Evolutionary conservation across 2,888 invertebrate genomes (phyloP).

Genomic region (Odontothrips loti): DNA sequence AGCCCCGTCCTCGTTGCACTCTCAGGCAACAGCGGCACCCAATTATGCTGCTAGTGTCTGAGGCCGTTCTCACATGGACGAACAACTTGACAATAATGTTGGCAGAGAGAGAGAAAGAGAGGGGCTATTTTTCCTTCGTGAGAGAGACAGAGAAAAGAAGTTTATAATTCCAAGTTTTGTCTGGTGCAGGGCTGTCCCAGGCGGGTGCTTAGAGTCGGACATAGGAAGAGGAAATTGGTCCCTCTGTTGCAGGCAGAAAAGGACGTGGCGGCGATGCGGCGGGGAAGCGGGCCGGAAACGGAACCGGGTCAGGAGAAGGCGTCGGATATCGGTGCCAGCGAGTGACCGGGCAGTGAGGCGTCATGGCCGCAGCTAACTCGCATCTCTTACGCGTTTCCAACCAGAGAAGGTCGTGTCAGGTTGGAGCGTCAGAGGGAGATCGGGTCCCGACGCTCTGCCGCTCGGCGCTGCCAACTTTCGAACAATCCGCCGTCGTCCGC

Average conservation of each 20-base stretch:
- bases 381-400: too few relatives aligned
- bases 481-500: too few relatives aligned
- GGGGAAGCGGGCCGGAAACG: background rate
- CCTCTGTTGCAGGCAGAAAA: background rate
- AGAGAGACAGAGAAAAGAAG: background rate
- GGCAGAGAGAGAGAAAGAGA: background rate
- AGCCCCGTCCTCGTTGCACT: background rate
- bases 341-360: too few relatives aligned
- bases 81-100: background rate
- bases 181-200: background rate
- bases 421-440: conserved; percentile 62
- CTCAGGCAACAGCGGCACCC: background rate
- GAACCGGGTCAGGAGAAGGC: background rate
- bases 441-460: conserved; percentile 47
- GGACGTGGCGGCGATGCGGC: background rate
- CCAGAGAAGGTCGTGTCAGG: conserved; percentile 45
- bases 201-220: conserved; percentile 9
- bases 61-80: conserved; percentile 5
- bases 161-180: conserved; percentile 19
- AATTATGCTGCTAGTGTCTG: background rate
- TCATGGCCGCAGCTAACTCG: background rate
- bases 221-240: background rate
- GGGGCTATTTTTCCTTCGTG: background rate
- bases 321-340: background rate
- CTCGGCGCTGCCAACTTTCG: too few relatives aligned